phyloP scores from a whole-genome alignment of 2,113 vertebrate genomes.

The Gracilinanus agilis region DNA sequence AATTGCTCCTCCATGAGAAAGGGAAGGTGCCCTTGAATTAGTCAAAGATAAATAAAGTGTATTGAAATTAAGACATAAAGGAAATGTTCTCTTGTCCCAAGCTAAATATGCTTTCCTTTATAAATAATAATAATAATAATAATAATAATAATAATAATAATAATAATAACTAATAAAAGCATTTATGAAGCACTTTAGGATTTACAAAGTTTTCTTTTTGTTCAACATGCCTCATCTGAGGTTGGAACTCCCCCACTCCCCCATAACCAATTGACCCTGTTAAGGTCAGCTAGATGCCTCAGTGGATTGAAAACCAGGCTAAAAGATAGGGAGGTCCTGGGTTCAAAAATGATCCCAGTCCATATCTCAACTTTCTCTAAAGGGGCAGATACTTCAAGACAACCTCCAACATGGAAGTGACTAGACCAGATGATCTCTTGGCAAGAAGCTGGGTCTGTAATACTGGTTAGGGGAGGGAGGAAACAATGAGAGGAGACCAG shows the following conservation, averaged over 20 bases:
- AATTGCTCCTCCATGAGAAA: not conserved
- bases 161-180: not conserved
- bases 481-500: not conserved
- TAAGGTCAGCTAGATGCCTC: no score
- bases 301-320: no score
- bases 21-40: not conserved
- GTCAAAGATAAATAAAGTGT: not conserved
- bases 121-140: not conserved
- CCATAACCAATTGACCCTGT: no score
- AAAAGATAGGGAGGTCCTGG: no score
- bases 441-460: not conserved
- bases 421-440: not conserved
- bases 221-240: no score
- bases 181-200: not conserved
- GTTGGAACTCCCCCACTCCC: no score
- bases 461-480: not conserved
- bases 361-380: not conserved
- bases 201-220: not conserved
- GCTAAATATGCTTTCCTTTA: not conserved
- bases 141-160: not conserved
- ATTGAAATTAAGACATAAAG: not conserved
- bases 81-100: not conserved
- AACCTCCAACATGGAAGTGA: no score
- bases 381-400: not conserved
- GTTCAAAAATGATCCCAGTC: not conserved